Conservation (phyloP, 2,113 vertebrate genomes). For the Salvelinus sp. region DNA sequence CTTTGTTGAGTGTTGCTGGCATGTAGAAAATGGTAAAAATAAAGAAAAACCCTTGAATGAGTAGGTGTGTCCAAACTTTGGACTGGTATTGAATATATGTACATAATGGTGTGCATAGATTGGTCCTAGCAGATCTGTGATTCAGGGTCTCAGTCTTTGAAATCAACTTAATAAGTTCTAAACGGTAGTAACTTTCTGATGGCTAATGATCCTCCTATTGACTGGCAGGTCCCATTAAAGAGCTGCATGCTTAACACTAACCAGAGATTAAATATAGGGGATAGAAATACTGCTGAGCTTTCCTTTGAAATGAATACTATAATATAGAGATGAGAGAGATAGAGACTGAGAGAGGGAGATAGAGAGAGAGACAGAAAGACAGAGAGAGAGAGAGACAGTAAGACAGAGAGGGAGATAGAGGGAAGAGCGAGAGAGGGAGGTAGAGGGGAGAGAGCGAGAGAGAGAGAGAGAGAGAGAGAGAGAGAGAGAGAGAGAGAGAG, state of each 20-base stretch:
- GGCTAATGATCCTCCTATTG: constrained; percentile 67
- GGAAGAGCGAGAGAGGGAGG: too few species aligned
- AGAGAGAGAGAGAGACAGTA: constrained; percentile 23
- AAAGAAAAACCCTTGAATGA: too few species aligned
- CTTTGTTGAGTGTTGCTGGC: too few species aligned
- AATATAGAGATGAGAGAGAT: constrained; percentile 34
- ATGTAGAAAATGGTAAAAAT: too few species aligned
- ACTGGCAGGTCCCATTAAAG: constrained; percentile 69
- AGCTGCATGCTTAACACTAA: constrained; percentile 49
- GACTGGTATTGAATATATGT: too few species aligned
- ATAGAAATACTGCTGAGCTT: constrained; percentile 44
- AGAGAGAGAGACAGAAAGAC: constrained; percentile 15
- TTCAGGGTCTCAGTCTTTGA: constrained; percentile 54
- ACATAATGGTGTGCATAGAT: constrained; percentile 61
- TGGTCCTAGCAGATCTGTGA: constrained; percentile 62
- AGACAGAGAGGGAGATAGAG: constrained; percentile 16
- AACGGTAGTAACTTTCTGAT: constrained; percentile 62
- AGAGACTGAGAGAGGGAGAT: constrained; percentile 14
- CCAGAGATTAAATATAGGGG: constrained; percentile 32
- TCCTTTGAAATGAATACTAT: constrained; percentile 35
- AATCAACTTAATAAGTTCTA: constrained; percentile 62
- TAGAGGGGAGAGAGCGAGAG: constrained; percentile 16
- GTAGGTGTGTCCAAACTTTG: too few species aligned
- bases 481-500: constrained; percentile 5
- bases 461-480: constrained; percentile 33